Base-by-base conservation (phyloP, 2,797 vertebrate genomes). In the Nothura maculosa region DNA sequence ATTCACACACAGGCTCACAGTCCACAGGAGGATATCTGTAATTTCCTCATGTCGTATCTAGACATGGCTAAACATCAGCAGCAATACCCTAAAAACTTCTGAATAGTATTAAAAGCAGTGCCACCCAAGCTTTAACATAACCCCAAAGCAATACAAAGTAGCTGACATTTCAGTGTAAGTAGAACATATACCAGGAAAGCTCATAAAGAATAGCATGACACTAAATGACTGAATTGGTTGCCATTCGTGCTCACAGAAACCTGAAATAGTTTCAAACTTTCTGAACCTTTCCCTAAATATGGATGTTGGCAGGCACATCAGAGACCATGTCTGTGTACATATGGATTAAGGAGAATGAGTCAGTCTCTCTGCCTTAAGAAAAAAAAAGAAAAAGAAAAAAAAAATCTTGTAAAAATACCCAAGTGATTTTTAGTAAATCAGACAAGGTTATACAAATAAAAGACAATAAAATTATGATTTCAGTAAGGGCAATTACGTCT, bases 401-500 rank as follows among this genome's bases (percentile, higher is more conserved):
- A 84, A 38, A 38, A 38, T 38, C 95, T 95, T 95, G 76, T 95
- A 94, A 96, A 96, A 94, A 52, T 54, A 84, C 40, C 48, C 9
- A 42, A 45, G 64, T 50, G 94, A 82, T 93, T 95, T 96, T 96
- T 93, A 94, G 66, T 86, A 87, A 91, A 82, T 93, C 85, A 80
- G 90, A 70, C 94, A 96, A 92, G 82, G 92, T 94, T 95, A 94
- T 94, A 58, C 95, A 96, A 95, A 97, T 85, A 95, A 70, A 93
- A 74, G 47, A 64, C 73, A 82, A 95, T 7, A 89, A 73, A 38
- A 30, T 1, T 91, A 83, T 76, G 86, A 93, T 81, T 91, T 87
- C 82, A 85, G 70, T 90, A 74, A 93, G 93, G 93, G 57, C 61
- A 96, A 87, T 94, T 88, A 91, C 74, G 48, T 62, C 89, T 81